These are phyloP conservation scores for Sandelia bainsii DNA, from an alignment of 2,797 vertebrate species.

Conservation along the genomic window DNA sequence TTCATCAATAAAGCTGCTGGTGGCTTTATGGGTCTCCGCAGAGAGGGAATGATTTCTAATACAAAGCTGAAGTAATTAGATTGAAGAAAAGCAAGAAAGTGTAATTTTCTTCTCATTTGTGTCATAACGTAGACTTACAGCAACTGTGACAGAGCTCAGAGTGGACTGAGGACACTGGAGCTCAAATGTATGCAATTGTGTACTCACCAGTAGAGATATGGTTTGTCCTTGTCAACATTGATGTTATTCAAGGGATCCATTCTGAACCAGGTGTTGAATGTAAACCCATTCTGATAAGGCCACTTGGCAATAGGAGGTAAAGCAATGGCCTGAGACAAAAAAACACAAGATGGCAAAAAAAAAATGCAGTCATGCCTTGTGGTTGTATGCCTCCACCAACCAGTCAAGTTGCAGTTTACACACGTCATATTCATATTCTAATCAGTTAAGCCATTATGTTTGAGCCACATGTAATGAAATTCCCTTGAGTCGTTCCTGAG, in stretches of 20 bases:
- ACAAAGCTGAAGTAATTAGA: constrained; percentile 40
- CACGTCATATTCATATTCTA: no score
- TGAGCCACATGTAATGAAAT: no score
- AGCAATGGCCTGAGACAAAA: constrained; percentile 91
- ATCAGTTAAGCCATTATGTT: no score
- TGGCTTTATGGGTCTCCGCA: constrained; percentile 33
- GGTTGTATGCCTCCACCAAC: no score
- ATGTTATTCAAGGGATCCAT: constrained; percentile 99
- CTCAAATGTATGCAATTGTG: constrained; percentile 15
- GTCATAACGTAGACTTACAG: constrained; percentile 7
- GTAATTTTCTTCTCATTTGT: constrained; percentile 28
- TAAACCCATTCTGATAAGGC: constrained; percentile 99
- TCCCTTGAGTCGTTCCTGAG: no score
- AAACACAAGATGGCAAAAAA: constrained; percentile 6
- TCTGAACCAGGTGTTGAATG: constrained; percentile 98
- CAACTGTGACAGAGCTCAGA: background rate
- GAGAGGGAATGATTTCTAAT: constrained; percentile 29
- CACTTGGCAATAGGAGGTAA: constrained; percentile 99
- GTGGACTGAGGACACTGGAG: background rate
- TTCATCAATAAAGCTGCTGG: constrained; percentile 60
- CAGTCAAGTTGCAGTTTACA: no score
- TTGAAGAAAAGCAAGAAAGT: constrained; percentile 46
- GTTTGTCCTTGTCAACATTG: constrained; percentile 98
- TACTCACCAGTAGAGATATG: constrained; percentile 98
- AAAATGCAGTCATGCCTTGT: background rate